Evolutionary conservation across 2,888 invertebrate genomes (phyloP), one percentile per base, ranked within the genome.

Genomic region (Andrena dorsata): DNA sequence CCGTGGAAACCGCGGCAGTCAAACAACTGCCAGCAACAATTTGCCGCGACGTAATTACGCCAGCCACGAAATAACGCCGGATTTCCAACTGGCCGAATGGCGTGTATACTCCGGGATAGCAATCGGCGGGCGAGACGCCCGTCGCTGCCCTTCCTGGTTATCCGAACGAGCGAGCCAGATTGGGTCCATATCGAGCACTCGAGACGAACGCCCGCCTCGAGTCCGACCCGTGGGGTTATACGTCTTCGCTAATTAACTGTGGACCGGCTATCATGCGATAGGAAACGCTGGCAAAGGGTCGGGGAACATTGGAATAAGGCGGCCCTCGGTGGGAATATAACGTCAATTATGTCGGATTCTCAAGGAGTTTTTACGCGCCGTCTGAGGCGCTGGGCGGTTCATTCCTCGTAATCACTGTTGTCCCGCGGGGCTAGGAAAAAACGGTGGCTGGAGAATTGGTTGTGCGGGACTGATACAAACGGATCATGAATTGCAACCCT

Each of bases 241-340:
- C 90, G 86, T 90, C 90, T 90, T 86, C 83, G 84, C 89, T 90
- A 90, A 91, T 91, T 91, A 91, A 90, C 89, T 80, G 82, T 72
- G 76, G 84, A 71, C 73, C 56, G 47, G 23, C 72, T 56, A 74
- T 69, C 60, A 51, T 72, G 61, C 51, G 72, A 63, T 69, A 56
- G 64, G 51, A 51, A 69, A 51, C 30, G 32, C 56, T 26, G 28
- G 60, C 53, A 53, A 69, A 72, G 82, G 84, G 16, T 72, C 68
- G 72, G 76, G 73, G 87, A 85, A 84, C 89, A 91, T 89, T 89
- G 89, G 86, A 90, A 90, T 90, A 85, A 88, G 88, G 86, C 65
- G 26, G 35, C 13, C 87, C 80, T 84, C 76, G 66, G 70, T 65
- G 77, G 41, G 26, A 74, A 65, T 35, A 20, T 35, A 41, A 56